Evolutionary conservation across 2,797 vertebrate species (phyloP).

Genomic region (Pipistrellus pygmaeus): DNA sequence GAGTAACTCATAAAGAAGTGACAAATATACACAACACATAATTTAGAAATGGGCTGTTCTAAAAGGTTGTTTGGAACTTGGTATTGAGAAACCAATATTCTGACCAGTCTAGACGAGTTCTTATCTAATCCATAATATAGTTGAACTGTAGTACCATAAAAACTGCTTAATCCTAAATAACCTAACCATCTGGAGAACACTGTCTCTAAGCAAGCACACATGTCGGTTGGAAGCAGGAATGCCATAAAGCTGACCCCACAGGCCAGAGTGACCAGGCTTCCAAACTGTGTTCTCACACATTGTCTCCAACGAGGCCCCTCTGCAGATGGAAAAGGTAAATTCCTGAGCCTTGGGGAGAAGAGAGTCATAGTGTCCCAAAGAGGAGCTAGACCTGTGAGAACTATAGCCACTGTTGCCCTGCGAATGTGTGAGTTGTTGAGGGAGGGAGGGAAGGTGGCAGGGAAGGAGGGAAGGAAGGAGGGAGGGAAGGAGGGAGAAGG

Average conservation of each 20-base stretch:
- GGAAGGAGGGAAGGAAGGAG: too few relatives aligned
- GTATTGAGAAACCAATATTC: neutral
- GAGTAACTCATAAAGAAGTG: neutral
- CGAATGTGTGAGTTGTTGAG: neutral
- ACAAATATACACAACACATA: neutral
- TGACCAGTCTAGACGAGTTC: neutral
- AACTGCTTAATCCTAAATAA: neutral
- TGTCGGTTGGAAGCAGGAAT: neutral
- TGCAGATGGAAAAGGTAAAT: neutral
- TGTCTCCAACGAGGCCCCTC: too few relatives aligned
- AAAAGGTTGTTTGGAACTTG: slow-evolving; percentile 10
- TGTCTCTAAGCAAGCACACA: neutral
- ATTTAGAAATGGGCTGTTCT: neutral
- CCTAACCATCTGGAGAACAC: neutral
- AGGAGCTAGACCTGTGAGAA: neutral
- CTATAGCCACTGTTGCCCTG: neutral
- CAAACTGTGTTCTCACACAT: neutral
- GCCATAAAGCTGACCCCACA: neutral
- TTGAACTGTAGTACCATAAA: neutral
- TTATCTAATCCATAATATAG: neutral
- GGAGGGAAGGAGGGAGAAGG: too few relatives aligned
- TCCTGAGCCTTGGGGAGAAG: neutral
- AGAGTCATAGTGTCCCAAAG: neutral
- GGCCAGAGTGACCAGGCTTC: neutral
- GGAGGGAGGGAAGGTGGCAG: too few relatives aligned